A percentile compares a stretch with the other conserved stretches of the same genome.
Conservation (phyloP, 2,113 vertebrate genomes). For the Podilymbus podiceps region DNA sequence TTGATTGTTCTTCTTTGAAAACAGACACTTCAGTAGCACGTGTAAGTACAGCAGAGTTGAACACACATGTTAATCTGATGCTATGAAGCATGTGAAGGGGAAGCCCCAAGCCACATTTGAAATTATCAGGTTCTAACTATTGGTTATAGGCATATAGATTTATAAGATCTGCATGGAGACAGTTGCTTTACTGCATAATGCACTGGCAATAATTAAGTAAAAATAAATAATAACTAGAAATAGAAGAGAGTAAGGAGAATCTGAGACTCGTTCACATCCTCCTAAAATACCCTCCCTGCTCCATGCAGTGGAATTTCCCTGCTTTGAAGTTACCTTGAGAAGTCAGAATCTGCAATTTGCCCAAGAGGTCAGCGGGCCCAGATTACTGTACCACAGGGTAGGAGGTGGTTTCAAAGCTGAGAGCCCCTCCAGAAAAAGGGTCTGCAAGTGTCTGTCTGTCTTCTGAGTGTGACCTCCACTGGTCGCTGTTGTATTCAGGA, state of each 20-base stretch:
- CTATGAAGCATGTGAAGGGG: not conserved
- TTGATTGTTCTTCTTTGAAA: not conserved
- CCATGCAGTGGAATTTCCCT: not conserved
- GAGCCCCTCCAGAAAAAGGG: not conserved
- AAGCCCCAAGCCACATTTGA: not conserved
- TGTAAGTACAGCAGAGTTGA: not conserved
- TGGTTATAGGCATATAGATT: not conserved
- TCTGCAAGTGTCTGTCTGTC: not conserved
- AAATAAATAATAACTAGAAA: not conserved
- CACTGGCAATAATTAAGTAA: not conserved
- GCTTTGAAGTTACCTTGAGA: not conserved
- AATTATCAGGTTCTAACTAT: not conserved
- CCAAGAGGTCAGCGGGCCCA: not conserved
- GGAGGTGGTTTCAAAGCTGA: not conserved
- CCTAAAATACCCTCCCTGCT: not conserved
- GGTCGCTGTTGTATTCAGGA: not conserved
- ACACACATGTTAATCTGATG: not conserved
- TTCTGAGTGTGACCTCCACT: not conserved
- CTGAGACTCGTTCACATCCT: not conserved
- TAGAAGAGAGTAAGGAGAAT: not conserved
- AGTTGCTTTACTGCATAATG: not conserved
- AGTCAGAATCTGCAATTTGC: not conserved
- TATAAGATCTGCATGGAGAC: not conserved
- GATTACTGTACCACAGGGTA: not conserved
- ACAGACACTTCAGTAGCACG: not conserved